phyloP scores from a whole-genome alignment of 2,113 vertebrate species.

The Pelvicachromis taeniatus region DNA sequence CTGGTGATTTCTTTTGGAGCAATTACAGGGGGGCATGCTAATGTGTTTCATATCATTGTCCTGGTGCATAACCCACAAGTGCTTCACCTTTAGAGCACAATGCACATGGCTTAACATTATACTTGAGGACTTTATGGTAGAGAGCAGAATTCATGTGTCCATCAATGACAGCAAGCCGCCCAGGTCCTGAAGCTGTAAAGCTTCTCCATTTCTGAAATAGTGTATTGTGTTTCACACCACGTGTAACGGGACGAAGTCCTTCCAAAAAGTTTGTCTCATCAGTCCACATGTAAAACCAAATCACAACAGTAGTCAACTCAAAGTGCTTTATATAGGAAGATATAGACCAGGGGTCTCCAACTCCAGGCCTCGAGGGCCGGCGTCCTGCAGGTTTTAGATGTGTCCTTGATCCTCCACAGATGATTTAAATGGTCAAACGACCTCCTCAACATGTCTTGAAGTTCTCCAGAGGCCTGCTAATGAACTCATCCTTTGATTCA shows the following conservation, averaged over 20 bases:
- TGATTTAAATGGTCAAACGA: too few relatives aligned
- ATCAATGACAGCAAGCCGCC: not conserved
- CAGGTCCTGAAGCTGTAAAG: not conserved
- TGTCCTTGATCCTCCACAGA: too few relatives aligned
- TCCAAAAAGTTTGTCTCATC: fast-evolving
- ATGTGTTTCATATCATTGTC: not conserved
- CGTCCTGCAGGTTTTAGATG: too few relatives aligned
- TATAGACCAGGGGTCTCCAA: too few relatives aligned
- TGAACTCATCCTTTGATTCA: too few relatives aligned
- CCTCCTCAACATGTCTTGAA: too few relatives aligned
- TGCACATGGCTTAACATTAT: not conserved
- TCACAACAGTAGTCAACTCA: not conserved
- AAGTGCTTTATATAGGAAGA: not conserved
- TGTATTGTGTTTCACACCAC: too few relatives aligned
- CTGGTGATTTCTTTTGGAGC: fast-evolving
- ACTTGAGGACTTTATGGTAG: not conserved
- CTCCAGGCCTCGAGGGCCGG: too few relatives aligned
- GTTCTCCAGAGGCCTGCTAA: too few relatives aligned
- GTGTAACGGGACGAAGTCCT: not conserved
- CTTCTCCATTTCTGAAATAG: not conserved
- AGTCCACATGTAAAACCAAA: not conserved
- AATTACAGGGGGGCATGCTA: not conserved
- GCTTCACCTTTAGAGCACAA: not conserved
- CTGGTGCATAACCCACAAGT: not conserved
- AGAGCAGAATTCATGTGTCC: not conserved